Base-by-base conservation (phyloP, 2,113 vertebrate species). In the Pelecanoides urinatrix region DNA sequence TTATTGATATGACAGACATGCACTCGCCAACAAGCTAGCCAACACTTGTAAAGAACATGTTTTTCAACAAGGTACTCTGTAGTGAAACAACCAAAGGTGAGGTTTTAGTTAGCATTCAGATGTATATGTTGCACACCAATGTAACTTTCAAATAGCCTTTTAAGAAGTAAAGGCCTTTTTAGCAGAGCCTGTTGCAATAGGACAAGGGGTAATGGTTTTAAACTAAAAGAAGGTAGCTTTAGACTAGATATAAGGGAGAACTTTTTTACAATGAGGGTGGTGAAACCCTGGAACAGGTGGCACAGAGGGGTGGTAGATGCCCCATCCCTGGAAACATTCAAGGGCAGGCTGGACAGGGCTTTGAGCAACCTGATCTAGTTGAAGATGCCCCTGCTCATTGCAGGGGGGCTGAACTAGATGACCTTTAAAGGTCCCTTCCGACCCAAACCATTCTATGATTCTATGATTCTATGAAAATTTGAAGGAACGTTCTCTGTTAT, bases 151-250 rank as follows among this genome's bases (percentile, higher is more conserved):
- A 61, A 42, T 9, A 42, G 71, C 12, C 29, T 52, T 75, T 66
- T 65, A 72, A 45, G 36, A 71, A 82, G 23, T 40, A 50, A 88
- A 45, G 19, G 36, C 18, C 30, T 20, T 65, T 65, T 74, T 32
- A 49, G 34, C 9, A 63, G n/a, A 40, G n/a, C n/a, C n/a, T 55
- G 11, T 62, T 23, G 9, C 0, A 0, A 23, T 10, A 55, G 23
- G 56, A 47, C 66, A 55, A n/a, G 10, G 27, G 18, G 42, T 49
- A 72, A 32, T 7, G 13, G 8, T 45, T 74, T 85, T 65, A 55
- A 55, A 74, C 26, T 38, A 26, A 47, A 72, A 25, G 34, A 40
- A 14, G n/a, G 23, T 40, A 55, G 30, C n/a, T 49, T 80, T 20
- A 42, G 16, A 21, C 30, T 30, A 42, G n/a, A 72, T 45, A 47